Conservation (phyloP, 2,113 vertebrate species). For the Sylvia atricapilla region DNA sequence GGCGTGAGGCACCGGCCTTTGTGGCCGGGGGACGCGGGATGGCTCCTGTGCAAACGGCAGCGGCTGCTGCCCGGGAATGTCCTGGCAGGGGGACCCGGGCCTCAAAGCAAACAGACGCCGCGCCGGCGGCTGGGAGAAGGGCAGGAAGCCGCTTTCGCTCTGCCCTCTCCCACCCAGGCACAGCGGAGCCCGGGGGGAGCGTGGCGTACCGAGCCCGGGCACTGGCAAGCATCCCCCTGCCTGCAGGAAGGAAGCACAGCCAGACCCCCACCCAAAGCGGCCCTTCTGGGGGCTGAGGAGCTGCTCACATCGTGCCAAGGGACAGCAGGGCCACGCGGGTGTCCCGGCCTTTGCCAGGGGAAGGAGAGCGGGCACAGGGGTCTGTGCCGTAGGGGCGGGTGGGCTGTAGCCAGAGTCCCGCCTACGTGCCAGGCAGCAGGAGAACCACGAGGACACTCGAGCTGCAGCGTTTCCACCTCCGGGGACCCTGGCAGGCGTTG, state of each 20-base stretch:
- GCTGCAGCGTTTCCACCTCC: neutral
- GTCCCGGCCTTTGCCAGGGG: neutral
- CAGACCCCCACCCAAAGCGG: neutral
- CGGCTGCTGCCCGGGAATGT: conserved; percentile 38
- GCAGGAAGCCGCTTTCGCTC: neutral
- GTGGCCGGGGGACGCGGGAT: neutral
- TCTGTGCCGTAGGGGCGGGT: neutral
- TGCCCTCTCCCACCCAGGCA: neutral
- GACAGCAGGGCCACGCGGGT: fast-evolving
- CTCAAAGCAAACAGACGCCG: conserved; percentile 54
- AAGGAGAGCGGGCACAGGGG: neutral
- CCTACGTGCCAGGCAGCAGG: neutral
- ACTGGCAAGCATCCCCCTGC: neutral
- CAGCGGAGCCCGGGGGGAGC: fast-evolving
- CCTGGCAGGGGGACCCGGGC: conserved; percentile 51
- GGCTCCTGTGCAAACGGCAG: neutral
- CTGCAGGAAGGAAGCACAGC: neutral
- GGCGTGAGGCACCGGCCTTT: neutral
- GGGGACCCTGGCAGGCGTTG: conserved; percentile 9
- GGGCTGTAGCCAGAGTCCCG: neutral
- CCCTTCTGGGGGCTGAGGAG: neutral
- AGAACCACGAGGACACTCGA: neutral
- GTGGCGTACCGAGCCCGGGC: fast-evolving
- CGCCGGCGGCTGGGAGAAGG: neutral
- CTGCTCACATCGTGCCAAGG: fast-evolving